These are phyloP conservation scores for Achatina immaculata DNA, from an alignment of 1,140 invertebrate species.

Conservation along the genomic window DNA sequence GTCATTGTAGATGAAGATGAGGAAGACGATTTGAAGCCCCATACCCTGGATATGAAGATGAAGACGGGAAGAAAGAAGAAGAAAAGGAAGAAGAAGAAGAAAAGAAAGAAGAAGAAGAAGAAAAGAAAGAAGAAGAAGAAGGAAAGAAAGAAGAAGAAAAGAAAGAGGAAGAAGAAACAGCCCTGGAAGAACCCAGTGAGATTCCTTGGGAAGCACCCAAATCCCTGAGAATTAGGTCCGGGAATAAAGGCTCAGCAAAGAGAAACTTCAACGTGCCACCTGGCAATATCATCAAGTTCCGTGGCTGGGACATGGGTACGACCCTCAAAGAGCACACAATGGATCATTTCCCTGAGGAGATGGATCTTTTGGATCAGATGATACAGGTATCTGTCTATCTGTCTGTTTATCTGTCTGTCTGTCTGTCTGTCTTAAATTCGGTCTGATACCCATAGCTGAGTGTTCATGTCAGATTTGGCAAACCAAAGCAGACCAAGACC, in stretches of 20 bases:
- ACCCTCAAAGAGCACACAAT: not conserved
- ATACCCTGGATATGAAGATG: not conserved
- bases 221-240: too few relatives aligned
- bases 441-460: too few relatives aligned
- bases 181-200: not conserved
- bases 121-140: not conserved
- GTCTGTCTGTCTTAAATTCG: too few relatives aligned
- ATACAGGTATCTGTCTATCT: not conserved
- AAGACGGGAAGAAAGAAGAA: slow-evolving; percentile 11
- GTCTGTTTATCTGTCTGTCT: too few relatives aligned
- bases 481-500: too few relatives aligned
- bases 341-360: not conserved
- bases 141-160: not conserved
- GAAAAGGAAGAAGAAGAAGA: not conserved
- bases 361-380: not conserved
- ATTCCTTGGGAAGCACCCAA: too few relatives aligned
- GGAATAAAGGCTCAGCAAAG: too few relatives aligned
- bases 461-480: too few relatives aligned
- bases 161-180: not conserved
- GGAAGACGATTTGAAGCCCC: too few relatives aligned
- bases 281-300: not conserved
- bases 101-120: not conserved
- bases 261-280: too few relatives aligned
- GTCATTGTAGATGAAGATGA: not conserved
- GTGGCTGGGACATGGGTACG: not conserved